Evolutionary conservation across 2,797 vertebrate species (phyloP).

Genomic region (Pelodytes ibericus): DNA sequence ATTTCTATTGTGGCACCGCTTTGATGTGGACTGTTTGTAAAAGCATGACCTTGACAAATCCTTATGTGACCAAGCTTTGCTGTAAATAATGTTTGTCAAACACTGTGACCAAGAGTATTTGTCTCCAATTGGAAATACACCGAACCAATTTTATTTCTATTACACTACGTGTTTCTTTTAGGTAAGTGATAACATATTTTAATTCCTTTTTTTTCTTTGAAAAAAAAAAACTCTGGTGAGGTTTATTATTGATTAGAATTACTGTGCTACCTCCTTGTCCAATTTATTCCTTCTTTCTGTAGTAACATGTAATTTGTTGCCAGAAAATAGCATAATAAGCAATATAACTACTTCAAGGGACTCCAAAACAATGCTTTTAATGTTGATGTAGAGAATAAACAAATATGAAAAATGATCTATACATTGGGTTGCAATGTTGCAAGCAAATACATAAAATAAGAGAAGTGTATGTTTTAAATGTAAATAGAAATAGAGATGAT

Average conservation of each 20-base stretch:
- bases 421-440: too few relatives aligned
- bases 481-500: too few relatives aligned
- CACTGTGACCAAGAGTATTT: conserved; percentile 77
- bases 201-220: conserved; percentile 59
- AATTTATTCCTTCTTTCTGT: neutral
- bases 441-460: too few relatives aligned
- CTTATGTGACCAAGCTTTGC: conserved; percentile 69
- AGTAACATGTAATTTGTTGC: conserved; percentile 20
- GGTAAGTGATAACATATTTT: conserved; percentile 76
- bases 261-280: conserved; percentile 62
- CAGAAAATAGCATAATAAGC: conserved; percentile 1
- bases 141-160: conserved; percentile 71
- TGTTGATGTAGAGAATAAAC: too few relatives aligned
- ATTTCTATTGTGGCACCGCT: conserved; percentile 65
- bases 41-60: conserved; percentile 83
- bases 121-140: conserved; percentile 72
- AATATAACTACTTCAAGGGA: neutral
- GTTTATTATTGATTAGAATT: conserved; percentile 82
- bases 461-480: too few relatives aligned
- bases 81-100: conserved; percentile 65
- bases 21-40: conserved; percentile 70
- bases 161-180: conserved; percentile 68
- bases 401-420: too few relatives aligned
- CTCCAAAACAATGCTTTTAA: too few relatives aligned
- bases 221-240: neutral